Percentiles rank a stretch among this genome's conserved stretches.
These are phyloP conservation scores for Aptenodytes forsteri DNA, from an alignment of 2,113 vertebrate genomes.

Conservation along the genomic window DNA sequence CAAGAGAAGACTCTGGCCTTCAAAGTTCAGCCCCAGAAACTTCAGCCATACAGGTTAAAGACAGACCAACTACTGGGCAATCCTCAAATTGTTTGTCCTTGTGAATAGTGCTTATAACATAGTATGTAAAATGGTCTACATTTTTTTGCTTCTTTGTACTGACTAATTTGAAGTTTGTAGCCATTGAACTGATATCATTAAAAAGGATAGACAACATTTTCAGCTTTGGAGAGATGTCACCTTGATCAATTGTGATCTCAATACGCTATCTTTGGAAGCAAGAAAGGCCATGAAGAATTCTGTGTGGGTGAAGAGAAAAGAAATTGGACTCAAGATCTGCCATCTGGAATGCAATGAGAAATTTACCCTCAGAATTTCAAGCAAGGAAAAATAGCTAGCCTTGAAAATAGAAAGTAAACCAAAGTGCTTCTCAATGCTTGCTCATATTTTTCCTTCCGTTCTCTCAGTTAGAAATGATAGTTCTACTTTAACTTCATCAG, in stretches of 20 bases:
- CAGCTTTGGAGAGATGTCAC: not conserved
- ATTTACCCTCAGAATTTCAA: not conserved
- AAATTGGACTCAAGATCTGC: not conserved
- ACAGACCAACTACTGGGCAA: not conserved
- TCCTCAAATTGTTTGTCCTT: not conserved
- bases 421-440: not conserved
- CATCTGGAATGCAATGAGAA: not conserved
- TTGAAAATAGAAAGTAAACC: not conserved
- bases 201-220: not conserved
- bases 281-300: not conserved
- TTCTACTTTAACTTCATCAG: not conserved
- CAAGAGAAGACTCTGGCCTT: not conserved
- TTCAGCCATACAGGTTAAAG: not conserved
- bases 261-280: not conserved
- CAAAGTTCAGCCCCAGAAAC: not conserved
- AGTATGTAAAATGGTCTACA: not conserved
- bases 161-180: not conserved
- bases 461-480: not conserved
- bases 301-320: not conserved
- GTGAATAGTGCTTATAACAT: not conserved
- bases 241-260: not conserved
- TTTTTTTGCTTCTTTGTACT: not conserved
- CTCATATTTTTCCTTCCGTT: not conserved
- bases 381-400: not conserved
- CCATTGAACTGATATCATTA: not conserved